These are phyloP conservation scores for Ciconia stormi DNA, from an alignment of 2,113 vertebrate species.

Conservation along the genomic window DNA sequence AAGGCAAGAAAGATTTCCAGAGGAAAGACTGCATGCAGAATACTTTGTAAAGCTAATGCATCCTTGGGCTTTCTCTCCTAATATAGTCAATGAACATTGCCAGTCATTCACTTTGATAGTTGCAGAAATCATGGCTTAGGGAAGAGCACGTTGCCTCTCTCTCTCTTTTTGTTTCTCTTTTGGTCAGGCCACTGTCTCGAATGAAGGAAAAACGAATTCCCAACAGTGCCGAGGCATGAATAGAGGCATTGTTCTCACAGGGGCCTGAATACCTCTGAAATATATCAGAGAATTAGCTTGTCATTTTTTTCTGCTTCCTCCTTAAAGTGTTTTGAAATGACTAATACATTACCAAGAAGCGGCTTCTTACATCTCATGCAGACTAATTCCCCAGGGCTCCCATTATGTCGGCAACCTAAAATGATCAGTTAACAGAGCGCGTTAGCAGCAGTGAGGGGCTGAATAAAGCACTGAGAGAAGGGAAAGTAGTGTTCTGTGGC, in stretches of 20 bases:
- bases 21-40: neutral
- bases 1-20: neutral
- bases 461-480: neutral
- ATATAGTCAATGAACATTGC: neutral
- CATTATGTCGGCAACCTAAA: conserved; percentile 39
- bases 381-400: conserved; percentile 34
- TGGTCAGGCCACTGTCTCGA: conserved; percentile 9
- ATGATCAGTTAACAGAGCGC: conserved; percentile 48
- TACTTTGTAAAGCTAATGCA: neutral
- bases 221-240: conserved; percentile 50
- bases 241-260: conserved; percentile 63
- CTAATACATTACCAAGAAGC: conserved; percentile 56
- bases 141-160: neutral
- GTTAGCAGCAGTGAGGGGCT: neutral
- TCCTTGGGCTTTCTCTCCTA: neutral
- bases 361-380: conserved; percentile 53
- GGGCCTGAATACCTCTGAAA: conserved; percentile 42
- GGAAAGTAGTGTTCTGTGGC: neutral
- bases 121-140: conserved; percentile 42
- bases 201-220: conserved; percentile 48
- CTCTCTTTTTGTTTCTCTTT: neutral
- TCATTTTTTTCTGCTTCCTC: conserved; percentile 50
- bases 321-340: conserved; percentile 63
- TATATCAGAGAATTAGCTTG: conserved; percentile 43
- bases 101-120: neutral